A percentile compares a stretch with the other conserved stretches of the same genome.
phyloP scores from a whole-genome alignment of 2,888 invertebrate genomes.

The Hirtodrosophila alboralis region DNA sequence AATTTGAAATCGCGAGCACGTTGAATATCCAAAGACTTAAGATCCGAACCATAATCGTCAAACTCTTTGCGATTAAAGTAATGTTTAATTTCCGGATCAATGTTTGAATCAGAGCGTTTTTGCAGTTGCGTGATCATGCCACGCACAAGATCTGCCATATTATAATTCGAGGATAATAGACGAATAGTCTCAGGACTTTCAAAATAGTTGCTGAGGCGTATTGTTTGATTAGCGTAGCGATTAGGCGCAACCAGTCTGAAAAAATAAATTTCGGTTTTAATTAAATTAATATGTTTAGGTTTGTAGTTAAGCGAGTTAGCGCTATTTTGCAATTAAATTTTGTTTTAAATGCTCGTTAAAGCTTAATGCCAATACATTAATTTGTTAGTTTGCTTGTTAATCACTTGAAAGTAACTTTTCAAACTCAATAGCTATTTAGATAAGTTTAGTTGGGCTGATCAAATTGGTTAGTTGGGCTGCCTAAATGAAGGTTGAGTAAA shows the following conservation, averaged over 20 bases:
- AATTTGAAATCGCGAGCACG: conserved; percentile 75
- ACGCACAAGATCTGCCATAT: conserved; percentile 88
- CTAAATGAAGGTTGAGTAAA: no score
- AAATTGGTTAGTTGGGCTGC: no score
- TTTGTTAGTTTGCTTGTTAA: no score
- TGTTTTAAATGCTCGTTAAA: no score
- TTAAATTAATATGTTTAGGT: no score
- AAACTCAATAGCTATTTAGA: no score
- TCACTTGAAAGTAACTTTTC: no score
- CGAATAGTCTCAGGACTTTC: conserved; percentile 61
- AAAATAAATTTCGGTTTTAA: no score
- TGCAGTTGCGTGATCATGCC: conserved; percentile 90
- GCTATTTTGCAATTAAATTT: no score
- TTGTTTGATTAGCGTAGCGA: conserved; percentile 68
- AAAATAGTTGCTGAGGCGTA: conserved; percentile 76
- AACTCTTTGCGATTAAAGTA: conserved; percentile 72
- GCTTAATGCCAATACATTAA: no score
- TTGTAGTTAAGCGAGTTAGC: no score
- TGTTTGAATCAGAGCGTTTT: conserved; percentile 89
- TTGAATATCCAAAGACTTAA: conserved; percentile 79
- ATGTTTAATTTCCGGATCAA: conserved; percentile 85
- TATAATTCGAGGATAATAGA: conserved; percentile 82
- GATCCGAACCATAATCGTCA: conserved; percentile 86
- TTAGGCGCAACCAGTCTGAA: conserved; percentile 70
- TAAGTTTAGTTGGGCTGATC: no score